Conservation (phyloP, 1,140 invertebrate genomes). For the Panagrolaimus sp. region DNA sequence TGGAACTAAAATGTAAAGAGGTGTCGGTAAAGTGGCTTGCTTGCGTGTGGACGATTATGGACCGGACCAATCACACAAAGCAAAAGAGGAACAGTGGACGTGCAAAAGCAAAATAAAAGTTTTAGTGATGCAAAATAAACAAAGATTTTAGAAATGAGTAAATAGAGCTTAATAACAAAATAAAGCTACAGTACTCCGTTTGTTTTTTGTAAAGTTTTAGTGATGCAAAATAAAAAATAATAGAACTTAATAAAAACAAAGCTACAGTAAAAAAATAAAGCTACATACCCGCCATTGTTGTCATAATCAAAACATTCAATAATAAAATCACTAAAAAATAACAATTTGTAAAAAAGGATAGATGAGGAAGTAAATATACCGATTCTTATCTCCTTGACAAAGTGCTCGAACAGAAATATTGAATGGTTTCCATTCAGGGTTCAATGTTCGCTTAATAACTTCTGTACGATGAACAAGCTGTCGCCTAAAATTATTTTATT, state of each 20-base stretch:
- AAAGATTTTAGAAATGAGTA: no score
- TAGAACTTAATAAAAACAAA: no score
- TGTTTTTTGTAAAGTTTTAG: no score
- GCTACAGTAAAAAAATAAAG: conserved; percentile 11
- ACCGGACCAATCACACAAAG: no score
- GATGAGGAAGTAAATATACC: no score
- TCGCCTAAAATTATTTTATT: conserved; percentile 59
- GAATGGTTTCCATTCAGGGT: conserved; percentile 65
- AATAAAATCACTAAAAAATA: conserved; percentile 24
- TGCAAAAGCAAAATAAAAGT: no score
- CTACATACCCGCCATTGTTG: conserved; percentile 22
- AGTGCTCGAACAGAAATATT: conserved; percentile 63
- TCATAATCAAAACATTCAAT: conserved; percentile 36
- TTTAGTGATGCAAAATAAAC: conserved; percentile 13
- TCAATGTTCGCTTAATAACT: conserved; percentile 63
- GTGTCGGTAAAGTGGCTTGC: no score
- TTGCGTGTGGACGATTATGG: no score
- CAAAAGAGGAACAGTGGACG: no score
- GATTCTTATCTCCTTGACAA: conserved; percentile 64
- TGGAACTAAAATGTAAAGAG: conserved; percentile 18
- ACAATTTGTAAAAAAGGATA: no score
- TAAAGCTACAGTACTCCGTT: no score
- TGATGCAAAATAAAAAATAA: conserved; percentile 13
- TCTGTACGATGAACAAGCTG: conserved; percentile 64
- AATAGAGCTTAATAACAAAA: no score